Conservation (phyloP, 2,888 invertebrate species). For the Agriopis aurantiaria region DNA sequence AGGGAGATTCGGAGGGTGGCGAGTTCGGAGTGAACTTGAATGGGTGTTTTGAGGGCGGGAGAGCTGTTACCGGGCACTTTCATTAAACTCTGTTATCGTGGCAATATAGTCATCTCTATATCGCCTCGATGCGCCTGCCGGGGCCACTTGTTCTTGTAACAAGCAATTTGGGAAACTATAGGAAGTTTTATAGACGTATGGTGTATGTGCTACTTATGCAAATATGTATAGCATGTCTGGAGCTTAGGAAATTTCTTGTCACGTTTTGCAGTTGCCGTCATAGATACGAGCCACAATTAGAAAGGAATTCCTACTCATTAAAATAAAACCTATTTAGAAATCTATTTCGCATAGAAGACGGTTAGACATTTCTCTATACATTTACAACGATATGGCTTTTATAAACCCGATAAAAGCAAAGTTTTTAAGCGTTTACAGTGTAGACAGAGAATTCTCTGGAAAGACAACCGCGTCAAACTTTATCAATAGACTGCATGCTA, state of each 20-base stretch:
- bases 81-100: conserved; percentile 68
- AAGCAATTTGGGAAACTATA: conserved; percentile 26
- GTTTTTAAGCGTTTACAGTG: neutral
- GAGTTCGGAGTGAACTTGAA: conserved; percentile 69
- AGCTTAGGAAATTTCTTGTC: conserved; percentile 3
- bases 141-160: conserved; percentile 41
- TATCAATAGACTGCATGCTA: neutral
- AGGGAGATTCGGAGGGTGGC: conserved; percentile 72
- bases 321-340: neutral
- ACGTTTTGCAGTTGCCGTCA: conserved; percentile 11
- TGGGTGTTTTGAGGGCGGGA: conserved; percentile 71
- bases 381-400: neutral
- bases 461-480: conserved; percentile 10
- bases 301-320: conserved; percentile 22
- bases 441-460: conserved; percentile 10
- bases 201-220: neutral
- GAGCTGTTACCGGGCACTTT: conserved; percentile 70
- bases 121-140: conserved; percentile 33
- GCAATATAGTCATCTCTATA: conserved; percentile 49
- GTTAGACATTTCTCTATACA: no score
- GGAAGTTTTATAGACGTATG: conserved; percentile 5
- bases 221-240: neutral
- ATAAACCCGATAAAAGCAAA: neutral
- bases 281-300: conserved; percentile 5
- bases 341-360: neutral